A percentile compares a stretch with the other conserved stretches of the same genome.
Evolutionary conservation across 2,113 vertebrate genomes (phyloP).

Genomic region (Tamias sibiricus): DNA sequence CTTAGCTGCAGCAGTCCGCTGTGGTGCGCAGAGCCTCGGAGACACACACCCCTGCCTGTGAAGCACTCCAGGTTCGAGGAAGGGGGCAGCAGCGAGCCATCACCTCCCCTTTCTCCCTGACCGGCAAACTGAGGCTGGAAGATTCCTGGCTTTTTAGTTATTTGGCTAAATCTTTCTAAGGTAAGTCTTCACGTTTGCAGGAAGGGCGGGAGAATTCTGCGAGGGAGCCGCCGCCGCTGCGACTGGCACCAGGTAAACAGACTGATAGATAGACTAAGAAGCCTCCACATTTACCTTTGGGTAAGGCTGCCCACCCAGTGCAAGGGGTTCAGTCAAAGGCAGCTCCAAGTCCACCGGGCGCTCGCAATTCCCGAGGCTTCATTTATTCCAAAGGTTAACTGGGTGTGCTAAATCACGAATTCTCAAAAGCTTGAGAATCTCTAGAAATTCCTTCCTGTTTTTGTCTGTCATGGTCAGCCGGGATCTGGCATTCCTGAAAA

Average conservation of each 20-base stretch:
- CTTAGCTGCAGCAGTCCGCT: background rate
- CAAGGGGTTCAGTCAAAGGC: background rate
- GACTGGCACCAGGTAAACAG: background rate
- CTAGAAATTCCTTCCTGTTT: background rate
- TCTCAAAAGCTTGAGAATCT: background rate
- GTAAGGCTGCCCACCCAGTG: background rate
- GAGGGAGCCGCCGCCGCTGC: background rate
- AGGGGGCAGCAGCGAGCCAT: background rate
- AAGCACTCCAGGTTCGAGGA: background rate
- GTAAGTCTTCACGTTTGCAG: slow-evolving; percentile 3
- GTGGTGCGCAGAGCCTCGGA: background rate
- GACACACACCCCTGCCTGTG: background rate
- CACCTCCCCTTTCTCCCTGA: background rate
- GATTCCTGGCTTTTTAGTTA: background rate
- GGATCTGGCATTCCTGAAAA: slow-evolving; percentile 9
- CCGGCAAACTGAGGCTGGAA: slow-evolving; percentile 7
- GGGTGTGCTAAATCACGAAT: background rate
- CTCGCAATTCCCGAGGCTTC: background rate
- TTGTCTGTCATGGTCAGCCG: background rate
- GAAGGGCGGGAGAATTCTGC: background rate
- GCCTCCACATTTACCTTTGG: background rate
- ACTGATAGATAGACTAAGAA: background rate
- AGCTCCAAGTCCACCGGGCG: background rate
- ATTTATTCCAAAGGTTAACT: background rate
- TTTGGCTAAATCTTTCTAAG: background rate